Percentiles rank a stretch among this genome's conserved stretches.
phyloP scores from a whole-genome alignment of 2,113 vertebrate species.

The Cochlearius cochlearius region DNA sequence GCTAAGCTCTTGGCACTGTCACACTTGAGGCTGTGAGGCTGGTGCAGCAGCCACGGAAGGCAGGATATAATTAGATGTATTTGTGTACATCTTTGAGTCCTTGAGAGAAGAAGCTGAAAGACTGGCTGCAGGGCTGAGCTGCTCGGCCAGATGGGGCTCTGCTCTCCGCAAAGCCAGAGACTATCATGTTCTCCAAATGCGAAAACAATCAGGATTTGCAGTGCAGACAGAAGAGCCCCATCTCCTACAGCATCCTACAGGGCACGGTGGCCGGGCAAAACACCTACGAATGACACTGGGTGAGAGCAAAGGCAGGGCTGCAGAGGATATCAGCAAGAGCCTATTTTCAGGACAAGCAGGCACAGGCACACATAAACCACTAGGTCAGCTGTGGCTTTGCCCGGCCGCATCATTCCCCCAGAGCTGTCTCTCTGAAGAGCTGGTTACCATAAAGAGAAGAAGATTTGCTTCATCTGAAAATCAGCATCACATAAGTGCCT shows the following conservation, averaged over 20 bases:
- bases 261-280: neutral
- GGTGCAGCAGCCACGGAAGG: neutral
- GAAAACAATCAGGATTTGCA: neutral
- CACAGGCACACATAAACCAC: neutral
- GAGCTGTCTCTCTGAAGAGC: neutral
- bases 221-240: neutral
- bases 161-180: neutral
- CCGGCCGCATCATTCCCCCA: neutral
- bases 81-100: slow-evolving; percentile 45
- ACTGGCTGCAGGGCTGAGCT: slow-evolving; percentile 11
- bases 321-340: neutral
- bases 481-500: neutral
- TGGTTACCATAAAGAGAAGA: neutral
- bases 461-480: neutral
- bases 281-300: neutral
- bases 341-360: neutral
- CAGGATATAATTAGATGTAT: slow-evolving; percentile 62
- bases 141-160: slow-evolving; percentile 5
- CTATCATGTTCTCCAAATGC: neutral
- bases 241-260: neutral
- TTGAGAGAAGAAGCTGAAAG: slow-evolving; percentile 42
- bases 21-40: neutral
- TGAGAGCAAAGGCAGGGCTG: neutral
- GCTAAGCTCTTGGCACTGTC: neutral
- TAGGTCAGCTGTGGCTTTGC: neutral